Base-by-base conservation (phyloP, 1,140 invertebrate genomes). In the Saxidomus purpurata region DNA sequence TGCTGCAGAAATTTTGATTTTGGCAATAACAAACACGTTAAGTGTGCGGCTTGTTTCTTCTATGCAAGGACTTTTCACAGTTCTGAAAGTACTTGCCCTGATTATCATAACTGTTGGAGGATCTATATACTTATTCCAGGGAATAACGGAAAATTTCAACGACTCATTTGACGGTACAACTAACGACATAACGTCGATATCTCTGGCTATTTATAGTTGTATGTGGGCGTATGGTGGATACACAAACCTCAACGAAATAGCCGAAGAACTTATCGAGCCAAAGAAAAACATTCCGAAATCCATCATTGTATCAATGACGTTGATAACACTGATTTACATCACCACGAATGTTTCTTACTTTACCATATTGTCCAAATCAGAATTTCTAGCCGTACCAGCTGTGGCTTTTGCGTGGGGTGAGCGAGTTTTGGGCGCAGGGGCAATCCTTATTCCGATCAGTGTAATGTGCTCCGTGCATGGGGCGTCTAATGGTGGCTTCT, bases 221-320 rank as follows among this genome's bases (percentile, higher is more conserved):
- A 87, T 87, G 84, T 87, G 84, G 84, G 84, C 84, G 17, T 87
- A 87, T 34, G 74, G 84, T 49, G 84, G 84, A 47, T 85, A 85
- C 47, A 74, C 17, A 47, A 85, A 69, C 31, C 49, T 85, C 3
- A 85, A 85, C 55, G 82, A 85, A 49, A 71, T 85, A 1, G 82
- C 82, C 17, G 82, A 85, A 55, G 82, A 85, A 74, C 22, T 85
- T 0, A 85, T 85, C 69, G 19, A 85, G n/a, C 82, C 82, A 43
- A 85, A 74, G 67, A 71, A 74, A 67, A 85, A 85, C 47, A 85
- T 85, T 69, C 82, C 82, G 52, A 67, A 47, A 34, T 40, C 82
- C 11, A 71, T 85, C 4, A 71, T 85, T 17, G 74, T 85, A 6
- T 85, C 82, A 36, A 36, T 85, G 31, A 71, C 82, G 13, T 55